Percentiles rank a stretch among this genome's conserved stretches.
These are phyloP conservation scores for Spicauda simplicius DNA, from an alignment of 2,888 invertebrate species.

Conservation along the genomic window DNA sequence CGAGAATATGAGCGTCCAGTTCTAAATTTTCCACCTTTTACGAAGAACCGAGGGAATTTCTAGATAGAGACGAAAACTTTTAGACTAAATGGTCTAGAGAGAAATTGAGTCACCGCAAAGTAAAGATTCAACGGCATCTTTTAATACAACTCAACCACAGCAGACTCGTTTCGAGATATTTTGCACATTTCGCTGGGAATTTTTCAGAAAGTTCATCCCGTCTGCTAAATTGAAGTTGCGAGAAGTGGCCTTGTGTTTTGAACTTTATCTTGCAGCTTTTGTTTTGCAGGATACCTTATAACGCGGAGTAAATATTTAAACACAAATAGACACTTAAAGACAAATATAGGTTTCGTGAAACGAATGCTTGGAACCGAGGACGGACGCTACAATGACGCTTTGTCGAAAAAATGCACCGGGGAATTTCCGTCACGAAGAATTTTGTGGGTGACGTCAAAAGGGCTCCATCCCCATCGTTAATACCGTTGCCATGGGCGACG, in stretches of 20 bases:
- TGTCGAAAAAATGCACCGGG: constrained; percentile 65
- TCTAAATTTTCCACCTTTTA: constrained; percentile 58
- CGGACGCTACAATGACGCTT: constrained; percentile 37
- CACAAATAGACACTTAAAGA: not conserved
- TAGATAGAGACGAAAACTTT: constrained; percentile 67
- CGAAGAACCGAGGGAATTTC: constrained; percentile 45
- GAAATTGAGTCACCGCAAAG: constrained; percentile 59
- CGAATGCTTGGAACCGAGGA: not conserved
- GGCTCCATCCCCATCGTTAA: constrained; percentile 57
- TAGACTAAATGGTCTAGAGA: constrained; percentile 68
- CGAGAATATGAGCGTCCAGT: constrained; percentile 56
- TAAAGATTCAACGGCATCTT: constrained; percentile 48
- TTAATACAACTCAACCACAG: constrained; percentile 41
- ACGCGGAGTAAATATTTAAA: constrained; percentile 17
- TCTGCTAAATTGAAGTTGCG: constrained; percentile 46
- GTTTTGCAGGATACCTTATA: constrained; percentile 1
- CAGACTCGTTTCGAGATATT: constrained; percentile 32
- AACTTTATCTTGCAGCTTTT: constrained; percentile 21
- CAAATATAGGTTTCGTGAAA: not conserved
- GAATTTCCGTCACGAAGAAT: constrained; percentile 72
- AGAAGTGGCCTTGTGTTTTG: constrained; percentile 41
- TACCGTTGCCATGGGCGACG: constrained; percentile 69
- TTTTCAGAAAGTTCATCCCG: constrained; percentile 33
- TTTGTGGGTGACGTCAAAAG: constrained; percentile 67
- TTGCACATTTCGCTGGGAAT: constrained; percentile 27